Percentiles rank a stretch among this genome's conserved stretches.
These are phyloP conservation scores for Decapterus maruadsi DNA, from an alignment of 2,797 vertebrate genomes.

Conservation along the genomic window DNA sequence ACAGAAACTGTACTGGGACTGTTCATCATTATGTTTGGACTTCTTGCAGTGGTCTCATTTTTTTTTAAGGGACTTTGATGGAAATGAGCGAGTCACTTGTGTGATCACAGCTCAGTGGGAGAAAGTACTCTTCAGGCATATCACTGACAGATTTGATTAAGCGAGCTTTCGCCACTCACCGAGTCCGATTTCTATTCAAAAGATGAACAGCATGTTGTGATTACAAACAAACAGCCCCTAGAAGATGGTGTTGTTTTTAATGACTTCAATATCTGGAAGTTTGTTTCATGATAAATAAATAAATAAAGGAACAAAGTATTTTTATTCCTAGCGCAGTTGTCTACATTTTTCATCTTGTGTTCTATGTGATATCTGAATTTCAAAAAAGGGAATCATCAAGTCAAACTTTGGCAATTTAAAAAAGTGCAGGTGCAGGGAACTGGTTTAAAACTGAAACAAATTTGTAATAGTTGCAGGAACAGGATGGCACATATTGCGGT, in stretches of 20 bases:
- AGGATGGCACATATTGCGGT: conserved; percentile 30
- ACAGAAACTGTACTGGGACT: neutral
- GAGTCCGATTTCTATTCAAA: conserved; percentile 34
- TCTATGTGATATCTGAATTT: neutral
- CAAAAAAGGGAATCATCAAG: neutral
- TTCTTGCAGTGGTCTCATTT: neutral
- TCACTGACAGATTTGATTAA: conserved; percentile 45
- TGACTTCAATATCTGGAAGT: neutral
- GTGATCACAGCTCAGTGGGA: conserved; percentile 40
- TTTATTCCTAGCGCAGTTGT: neutral
- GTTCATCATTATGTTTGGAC: neutral
- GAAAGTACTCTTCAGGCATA: conserved; percentile 24
- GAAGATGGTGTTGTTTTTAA: conserved; percentile 2
- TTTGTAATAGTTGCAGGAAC: conserved; percentile 39
- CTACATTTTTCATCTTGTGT: too few relatives aligned
- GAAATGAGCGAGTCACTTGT: conserved; percentile 37
- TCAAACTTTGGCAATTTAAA: conserved; percentile 30
- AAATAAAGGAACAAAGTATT: conserved; percentile 1
- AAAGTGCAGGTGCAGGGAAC: neutral
- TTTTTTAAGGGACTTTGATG: conserved; percentile 7
- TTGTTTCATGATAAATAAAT: conserved; percentile 14
- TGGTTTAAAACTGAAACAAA: conserved; percentile 7
- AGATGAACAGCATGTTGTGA: conserved; percentile 24
- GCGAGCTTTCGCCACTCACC: conserved; percentile 40
- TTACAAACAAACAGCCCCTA: neutral